phyloP scores from a whole-genome alignment of 2,797 vertebrate genomes.

The Chelon labrosus region DNA sequence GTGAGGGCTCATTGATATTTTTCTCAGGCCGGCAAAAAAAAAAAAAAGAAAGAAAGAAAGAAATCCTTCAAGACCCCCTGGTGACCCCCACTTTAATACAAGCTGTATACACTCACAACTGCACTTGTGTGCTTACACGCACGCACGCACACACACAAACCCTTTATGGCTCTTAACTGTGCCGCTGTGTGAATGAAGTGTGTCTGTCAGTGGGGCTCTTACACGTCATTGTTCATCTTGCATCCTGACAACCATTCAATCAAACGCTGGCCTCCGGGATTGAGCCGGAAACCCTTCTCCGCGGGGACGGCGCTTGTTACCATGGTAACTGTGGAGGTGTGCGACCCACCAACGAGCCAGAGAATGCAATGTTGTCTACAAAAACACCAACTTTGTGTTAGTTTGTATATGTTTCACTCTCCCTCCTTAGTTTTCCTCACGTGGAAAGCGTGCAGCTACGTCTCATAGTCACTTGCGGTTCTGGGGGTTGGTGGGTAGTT shows the following conservation, averaged over 20 bases:
- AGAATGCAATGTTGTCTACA: slow-evolving; percentile 50
- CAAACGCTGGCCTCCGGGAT: slow-evolving; percentile 71
- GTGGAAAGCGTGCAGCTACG: background rate
- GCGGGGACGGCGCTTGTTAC: slow-evolving; percentile 68
- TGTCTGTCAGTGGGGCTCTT: slow-evolving; percentile 59
- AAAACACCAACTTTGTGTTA: slow-evolving; percentile 58
- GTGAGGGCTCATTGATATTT: slow-evolving; percentile 62
- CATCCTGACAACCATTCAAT: slow-evolving; percentile 79
- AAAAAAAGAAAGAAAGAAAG: background rate
- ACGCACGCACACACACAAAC: slow-evolving; percentile 2
- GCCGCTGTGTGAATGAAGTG: slow-evolving; percentile 52
- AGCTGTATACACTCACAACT: slow-evolving; percentile 19
- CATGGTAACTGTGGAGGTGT: slow-evolving; percentile 75
- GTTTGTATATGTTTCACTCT: slow-evolving; percentile 22
- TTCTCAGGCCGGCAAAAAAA: slow-evolving; percentile 57
- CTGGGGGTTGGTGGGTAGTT: slow-evolving; percentile 37
- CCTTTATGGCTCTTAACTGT: slow-evolving; percentile 56
- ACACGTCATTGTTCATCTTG: slow-evolving; percentile 70
- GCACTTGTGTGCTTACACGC: slow-evolving; percentile 10
- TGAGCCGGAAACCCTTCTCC: slow-evolving; percentile 61
- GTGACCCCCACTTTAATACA: slow-evolving; percentile 50
- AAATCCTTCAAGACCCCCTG: slow-evolving; percentile 31
- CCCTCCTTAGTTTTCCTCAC: background rate
- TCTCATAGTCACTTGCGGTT: background rate
- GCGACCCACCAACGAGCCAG: slow-evolving; percentile 61